Percentiles rank a stretch among this genome's conserved stretches.
phyloP scores from a whole-genome alignment of 2,113 vertebrate species.

The Genyomyrus donnyi region DNA sequence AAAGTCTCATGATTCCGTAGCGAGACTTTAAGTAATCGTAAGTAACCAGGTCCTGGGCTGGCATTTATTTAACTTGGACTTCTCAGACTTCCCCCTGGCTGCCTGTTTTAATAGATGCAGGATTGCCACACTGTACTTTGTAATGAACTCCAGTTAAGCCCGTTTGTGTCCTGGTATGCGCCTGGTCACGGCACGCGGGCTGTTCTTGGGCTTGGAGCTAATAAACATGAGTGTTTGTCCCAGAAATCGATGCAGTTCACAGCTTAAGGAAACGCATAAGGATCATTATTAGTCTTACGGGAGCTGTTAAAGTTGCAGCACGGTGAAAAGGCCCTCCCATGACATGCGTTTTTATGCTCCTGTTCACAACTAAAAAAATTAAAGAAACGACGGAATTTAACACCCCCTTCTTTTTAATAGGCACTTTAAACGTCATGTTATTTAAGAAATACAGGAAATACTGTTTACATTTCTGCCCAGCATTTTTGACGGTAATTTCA shows the following conservation, averaged over 20 bases:
- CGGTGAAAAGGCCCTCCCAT: neutral
- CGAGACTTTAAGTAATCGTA: neutral
- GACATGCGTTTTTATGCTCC: neutral
- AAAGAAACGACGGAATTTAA: neutral
- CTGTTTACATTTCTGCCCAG: neutral
- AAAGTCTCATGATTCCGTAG: neutral
- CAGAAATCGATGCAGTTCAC: neutral
- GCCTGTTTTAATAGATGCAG: neutral
- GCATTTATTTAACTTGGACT: neutral
- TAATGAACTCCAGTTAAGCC: neutral
- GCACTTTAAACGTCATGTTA: neutral
- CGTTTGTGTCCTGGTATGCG: neutral
- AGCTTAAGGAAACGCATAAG: neutral
- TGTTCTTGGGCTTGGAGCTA: neutral
- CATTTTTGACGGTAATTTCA: neutral
- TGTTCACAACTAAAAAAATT: neutral
- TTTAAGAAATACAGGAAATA: neutral
- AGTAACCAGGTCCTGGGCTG: neutral
- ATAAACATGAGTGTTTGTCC: neutral
- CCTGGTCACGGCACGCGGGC: neutral
- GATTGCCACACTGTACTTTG: neutral
- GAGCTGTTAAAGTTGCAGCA: neutral
- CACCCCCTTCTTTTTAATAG: neutral
- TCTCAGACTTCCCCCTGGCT: neutral
- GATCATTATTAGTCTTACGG: neutral